Evolutionary conservation across 2,113 vertebrate genomes (phyloP), one percentile per base, ranked within the genome.

Genomic region (Seriola quinqueradiata): DNA sequence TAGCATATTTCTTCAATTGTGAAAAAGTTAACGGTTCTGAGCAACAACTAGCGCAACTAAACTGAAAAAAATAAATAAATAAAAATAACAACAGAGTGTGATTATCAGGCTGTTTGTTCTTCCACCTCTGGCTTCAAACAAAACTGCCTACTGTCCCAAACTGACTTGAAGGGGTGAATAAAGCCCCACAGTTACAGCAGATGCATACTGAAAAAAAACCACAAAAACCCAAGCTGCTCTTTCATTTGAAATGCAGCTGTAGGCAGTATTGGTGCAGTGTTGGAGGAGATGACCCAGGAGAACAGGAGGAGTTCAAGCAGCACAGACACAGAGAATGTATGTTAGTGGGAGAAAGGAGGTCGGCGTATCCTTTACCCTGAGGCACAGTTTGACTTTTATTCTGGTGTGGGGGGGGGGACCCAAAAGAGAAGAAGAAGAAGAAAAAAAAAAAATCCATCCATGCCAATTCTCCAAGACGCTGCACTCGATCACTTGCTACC

Each of bases 341-440:
- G 9, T 34, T 25, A 58, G 36, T 13, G 21, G 73, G 34, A 61
- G 57, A 71, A 82, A 71, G 63, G 70, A 83, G 84, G 63, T 71
- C 44, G 44, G 50, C 13, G 12, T 36, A 63, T 71, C 34, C 71
- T 23, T 34, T 23, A 36, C 38, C 77, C 75, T 1, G n/a, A 79
- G 65, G 83, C 78, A 4, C 69, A 76, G 68, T 73, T 81, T 70
- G 70, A 74, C 77, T 76, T 86, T 58, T 70, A 57, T 67, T 82
- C 79, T 65, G 71, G 58, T 52, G 68, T 40, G 40, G 40, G 40
- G 8, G 40, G 14, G 16, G 19, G 8, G 19, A 25, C 16, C 72
- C 17, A 52, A 61, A 66, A 52, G 11, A 28, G 28, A 28, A 28
- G 28, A 28, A 38, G 2, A 23, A n/a, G 25, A 25, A 48, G 40